phyloP scores from a whole-genome alignment of 2,888 invertebrate genomes.

The Neoscelio sp. region DNA sequence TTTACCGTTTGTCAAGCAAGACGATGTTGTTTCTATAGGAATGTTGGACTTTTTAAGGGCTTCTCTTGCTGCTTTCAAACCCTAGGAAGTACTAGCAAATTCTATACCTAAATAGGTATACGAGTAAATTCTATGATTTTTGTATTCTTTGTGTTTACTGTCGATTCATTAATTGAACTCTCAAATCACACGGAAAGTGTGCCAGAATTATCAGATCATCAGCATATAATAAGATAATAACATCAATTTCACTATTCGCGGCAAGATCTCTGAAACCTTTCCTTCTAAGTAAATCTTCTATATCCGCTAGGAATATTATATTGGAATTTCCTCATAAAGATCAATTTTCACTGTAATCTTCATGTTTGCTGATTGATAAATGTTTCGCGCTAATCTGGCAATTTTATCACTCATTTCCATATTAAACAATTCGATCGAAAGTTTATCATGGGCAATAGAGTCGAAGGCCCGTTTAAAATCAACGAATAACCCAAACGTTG shows the following conservation, averaged over 20 bases:
- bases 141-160: neutral
- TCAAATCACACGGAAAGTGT: neutral
- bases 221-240: constrained; percentile 5
- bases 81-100: too few species aligned
- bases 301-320: constrained; percentile 4
- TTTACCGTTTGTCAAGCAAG: too few species aligned
- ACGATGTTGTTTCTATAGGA: too few species aligned
- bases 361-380: constrained; percentile 3
- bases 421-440: neutral
- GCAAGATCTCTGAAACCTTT: neutral
- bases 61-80: too few species aligned
- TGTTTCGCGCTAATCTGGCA: neutral
- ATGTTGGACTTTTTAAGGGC: too few species aligned
- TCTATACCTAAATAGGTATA: too few species aligned
- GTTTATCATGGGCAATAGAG: neutral
- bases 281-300: constrained; percentile 5
- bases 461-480: constrained; percentile 34
- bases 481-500: constrained; percentile 13
- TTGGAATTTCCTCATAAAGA: constrained; percentile 10
- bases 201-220: constrained; percentile 10
- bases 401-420: constrained; percentile 10
- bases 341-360: neutral
- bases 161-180: neutral
- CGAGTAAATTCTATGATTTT: too few species aligned
- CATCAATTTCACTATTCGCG: neutral